Evolutionary conservation across 2,888 invertebrate genomes (phyloP).

Genomic region (Ornithoptera alexandrae): DNA sequence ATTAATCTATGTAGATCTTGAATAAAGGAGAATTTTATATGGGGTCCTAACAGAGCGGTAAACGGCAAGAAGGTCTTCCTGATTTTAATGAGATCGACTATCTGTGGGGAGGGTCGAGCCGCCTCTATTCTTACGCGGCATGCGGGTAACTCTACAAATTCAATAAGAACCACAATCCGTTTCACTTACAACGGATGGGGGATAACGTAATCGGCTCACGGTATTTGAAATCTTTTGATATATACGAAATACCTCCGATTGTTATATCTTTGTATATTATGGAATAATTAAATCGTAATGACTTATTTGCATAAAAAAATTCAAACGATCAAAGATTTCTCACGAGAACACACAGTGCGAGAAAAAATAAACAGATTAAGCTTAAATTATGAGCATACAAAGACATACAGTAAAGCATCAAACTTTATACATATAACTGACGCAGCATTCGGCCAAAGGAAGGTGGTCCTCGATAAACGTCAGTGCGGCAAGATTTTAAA

Average conservation of each 20-base stretch:
- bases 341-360: too few relatives aligned
- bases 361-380: too few relatives aligned
- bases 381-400: too few relatives aligned
- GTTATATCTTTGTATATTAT: too few relatives aligned
- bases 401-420: too few relatives aligned
- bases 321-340: too few relatives aligned
- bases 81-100: slow-evolving; percentile 72
- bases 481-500: too few relatives aligned
- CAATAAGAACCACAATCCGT: slow-evolving; percentile 30
- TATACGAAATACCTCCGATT: background rate
- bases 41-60: slow-evolving; percentile 41
- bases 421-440: too few relatives aligned
- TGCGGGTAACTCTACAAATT: slow-evolving; percentile 27
- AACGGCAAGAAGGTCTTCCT: slow-evolving; percentile 57
- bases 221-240: slow-evolving; percentile 22
- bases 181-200: slow-evolving; percentile 26
- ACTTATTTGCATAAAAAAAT: too few relatives aligned
- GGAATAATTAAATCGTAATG: too few relatives aligned
- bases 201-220: slow-evolving; percentile 28
- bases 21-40: slow-evolving; percentile 28
- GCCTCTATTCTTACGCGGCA: slow-evolving; percentile 20
- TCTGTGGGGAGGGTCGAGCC: slow-evolving; percentile 34
- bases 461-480: too few relatives aligned
- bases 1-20: slow-evolving; percentile 14
- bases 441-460: too few relatives aligned